phyloP scores from a whole-genome alignment of 2,888 invertebrate species.

The Megaustenia siamemsis region DNA sequence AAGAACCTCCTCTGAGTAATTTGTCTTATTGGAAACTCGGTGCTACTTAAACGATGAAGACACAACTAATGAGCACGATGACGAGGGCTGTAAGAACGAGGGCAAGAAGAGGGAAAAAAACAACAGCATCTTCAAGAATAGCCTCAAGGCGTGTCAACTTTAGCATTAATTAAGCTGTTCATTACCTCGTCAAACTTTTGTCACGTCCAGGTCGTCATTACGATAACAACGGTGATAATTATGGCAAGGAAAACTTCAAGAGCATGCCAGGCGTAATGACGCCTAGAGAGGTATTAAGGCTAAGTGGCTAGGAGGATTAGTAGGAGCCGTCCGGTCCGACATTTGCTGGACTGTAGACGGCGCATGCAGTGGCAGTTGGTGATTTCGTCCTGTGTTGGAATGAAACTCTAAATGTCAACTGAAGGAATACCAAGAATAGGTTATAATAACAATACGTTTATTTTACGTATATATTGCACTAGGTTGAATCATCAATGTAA shows the following conservation, averaged over 20 bases:
- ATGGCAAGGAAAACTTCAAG: not conserved
- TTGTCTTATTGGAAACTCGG: slow-evolving; percentile 19
- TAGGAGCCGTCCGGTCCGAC: not conserved
- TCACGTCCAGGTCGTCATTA: slow-evolving; percentile 25
- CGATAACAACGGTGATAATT: slow-evolving; percentile 31
- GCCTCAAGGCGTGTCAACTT: slow-evolving; percentile 41
- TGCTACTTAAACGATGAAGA: slow-evolving; percentile 15
- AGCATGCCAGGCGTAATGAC: slow-evolving; percentile 14
- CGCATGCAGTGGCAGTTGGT: too few relatives aligned
- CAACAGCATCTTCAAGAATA: not conserved
- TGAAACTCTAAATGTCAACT: too few relatives aligned
- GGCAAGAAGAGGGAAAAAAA: not conserved
- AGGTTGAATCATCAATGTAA: too few relatives aligned
- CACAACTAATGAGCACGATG: slow-evolving; percentile 23
- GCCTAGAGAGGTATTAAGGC: not conserved
- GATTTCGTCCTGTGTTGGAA: too few relatives aligned
- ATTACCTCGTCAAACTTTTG: slow-evolving; percentile 29
- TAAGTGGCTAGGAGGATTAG: not conserved
- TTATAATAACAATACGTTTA: too few relatives aligned
- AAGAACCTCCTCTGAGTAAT: slow-evolving; percentile 22
- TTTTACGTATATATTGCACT: too few relatives aligned
- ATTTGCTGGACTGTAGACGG: not conserved
- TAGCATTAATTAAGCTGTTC: slow-evolving; percentile 43
- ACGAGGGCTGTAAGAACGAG: slow-evolving; percentile 5
- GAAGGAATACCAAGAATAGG: too few relatives aligned